These are phyloP conservation scores for Tinea pellionella DNA, from an alignment of 2,888 invertebrate genomes.

Conservation along the genomic window DNA sequence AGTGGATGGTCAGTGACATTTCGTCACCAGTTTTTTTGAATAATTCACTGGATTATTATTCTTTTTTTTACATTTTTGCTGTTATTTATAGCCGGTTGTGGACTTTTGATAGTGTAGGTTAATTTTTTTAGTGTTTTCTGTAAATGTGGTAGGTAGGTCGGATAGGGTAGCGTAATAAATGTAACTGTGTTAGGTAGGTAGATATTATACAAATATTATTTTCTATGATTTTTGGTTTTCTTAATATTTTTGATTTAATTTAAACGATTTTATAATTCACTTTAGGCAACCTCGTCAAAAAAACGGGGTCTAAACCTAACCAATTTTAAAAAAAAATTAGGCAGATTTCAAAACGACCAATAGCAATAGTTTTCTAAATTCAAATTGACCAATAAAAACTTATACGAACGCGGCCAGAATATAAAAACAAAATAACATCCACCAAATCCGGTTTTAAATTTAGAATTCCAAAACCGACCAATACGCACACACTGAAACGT, in stretches of 20 bases:
- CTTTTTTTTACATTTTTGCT: background rate
- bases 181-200: no score
- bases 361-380: background rate
- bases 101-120: background rate
- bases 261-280: no score
- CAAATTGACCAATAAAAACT: conserved; percentile 6
- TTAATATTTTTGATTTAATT: no score
- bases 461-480: conserved; percentile 41
- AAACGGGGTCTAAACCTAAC: no score
- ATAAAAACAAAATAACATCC: conserved; percentile 21
- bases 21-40: conserved; percentile 9
- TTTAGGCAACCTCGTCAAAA: no score
- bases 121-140: background rate
- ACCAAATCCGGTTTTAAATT: conserved; percentile 37
- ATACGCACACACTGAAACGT: background rate
- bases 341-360: background rate
- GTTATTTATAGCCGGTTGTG: background rate
- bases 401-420: background rate
- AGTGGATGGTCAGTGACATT: conserved; percentile 10
- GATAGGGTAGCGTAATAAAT: no score
- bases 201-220: no score
- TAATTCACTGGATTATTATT: background rate
- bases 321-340: no score
- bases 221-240: no score
- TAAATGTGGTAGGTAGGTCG: no score